Evolutionary conservation across 2,888 invertebrate species (phyloP).

Genomic region (Mantis religiosa): DNA sequence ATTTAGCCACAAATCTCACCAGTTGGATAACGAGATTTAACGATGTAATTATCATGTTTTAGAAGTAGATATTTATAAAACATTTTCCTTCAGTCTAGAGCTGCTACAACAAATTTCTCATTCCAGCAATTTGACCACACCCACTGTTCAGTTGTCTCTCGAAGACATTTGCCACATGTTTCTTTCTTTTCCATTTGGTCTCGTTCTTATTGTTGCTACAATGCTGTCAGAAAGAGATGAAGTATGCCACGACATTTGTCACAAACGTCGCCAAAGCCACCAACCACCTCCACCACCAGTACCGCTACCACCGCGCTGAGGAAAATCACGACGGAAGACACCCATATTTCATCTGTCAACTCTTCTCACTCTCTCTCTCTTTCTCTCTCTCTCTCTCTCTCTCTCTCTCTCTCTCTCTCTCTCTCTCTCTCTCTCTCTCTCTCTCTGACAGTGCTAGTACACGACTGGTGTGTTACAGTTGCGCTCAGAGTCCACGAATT

Average conservation of each 20-base stretch:
- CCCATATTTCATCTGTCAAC: background rate
- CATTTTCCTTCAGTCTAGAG: too few relatives aligned
- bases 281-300: background rate
- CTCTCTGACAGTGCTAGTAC: background rate
- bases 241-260: background rate
- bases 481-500: background rate
- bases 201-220: background rate
- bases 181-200: background rate
- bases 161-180: background rate
- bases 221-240: background rate
- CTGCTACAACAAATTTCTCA: too few relatives aligned
- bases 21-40: too few relatives aligned
- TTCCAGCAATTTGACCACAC: background rate
- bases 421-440: background rate
- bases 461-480: background rate
- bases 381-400: background rate
- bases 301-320: background rate
- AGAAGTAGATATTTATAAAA: too few relatives aligned
- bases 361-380: background rate
- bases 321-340: background rate
- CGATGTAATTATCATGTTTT: too few relatives aligned
- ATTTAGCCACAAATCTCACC: too few relatives aligned
- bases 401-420: background rate
- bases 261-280: background rate
- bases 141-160: background rate